Percentiles rank a stretch among this genome's conserved stretches.
Evolutionary conservation across 2,113 vertebrate genomes (phyloP).

Genomic region (Plecotus auritus): DNA sequence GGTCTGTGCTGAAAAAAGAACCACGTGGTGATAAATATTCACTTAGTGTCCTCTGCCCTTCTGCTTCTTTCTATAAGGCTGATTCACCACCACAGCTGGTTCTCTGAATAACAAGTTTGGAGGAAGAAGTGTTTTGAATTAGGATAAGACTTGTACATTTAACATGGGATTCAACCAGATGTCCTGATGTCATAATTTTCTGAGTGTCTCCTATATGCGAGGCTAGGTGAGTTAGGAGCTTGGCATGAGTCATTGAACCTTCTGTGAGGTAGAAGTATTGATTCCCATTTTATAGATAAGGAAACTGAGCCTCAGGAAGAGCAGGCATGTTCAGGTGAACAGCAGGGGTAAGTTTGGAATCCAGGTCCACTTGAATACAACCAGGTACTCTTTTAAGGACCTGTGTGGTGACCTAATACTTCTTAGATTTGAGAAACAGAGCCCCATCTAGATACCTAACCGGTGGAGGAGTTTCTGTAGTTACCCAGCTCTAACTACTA

Average conservation of each 20-base stretch:
- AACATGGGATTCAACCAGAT: too few relatives aligned
- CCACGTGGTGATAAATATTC: rapidly evolving
- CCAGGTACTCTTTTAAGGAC: neutral
- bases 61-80: neutral
- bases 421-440: neutral
- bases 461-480: neutral
- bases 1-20: neutral
- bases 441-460: neutral
- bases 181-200: too few relatives aligned
- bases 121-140: neutral
- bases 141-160: neutral
- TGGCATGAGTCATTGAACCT: too few relatives aligned
- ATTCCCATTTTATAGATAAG: neutral
- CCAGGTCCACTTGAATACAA: neutral
- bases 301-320: neutral
- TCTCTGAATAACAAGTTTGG: neutral
- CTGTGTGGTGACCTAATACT: too few relatives aligned
- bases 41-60: rapidly evolving
- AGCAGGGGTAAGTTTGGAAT: too few relatives aligned
- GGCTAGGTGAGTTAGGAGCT: neutral
- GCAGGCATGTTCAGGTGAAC: neutral
- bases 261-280: neutral
- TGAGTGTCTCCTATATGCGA: neutral
- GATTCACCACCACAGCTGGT: neutral
- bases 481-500: rapidly evolving